Conservation (phyloP, 2,888 invertebrate genomes). For the Temnothorax rugatulus region DNA sequence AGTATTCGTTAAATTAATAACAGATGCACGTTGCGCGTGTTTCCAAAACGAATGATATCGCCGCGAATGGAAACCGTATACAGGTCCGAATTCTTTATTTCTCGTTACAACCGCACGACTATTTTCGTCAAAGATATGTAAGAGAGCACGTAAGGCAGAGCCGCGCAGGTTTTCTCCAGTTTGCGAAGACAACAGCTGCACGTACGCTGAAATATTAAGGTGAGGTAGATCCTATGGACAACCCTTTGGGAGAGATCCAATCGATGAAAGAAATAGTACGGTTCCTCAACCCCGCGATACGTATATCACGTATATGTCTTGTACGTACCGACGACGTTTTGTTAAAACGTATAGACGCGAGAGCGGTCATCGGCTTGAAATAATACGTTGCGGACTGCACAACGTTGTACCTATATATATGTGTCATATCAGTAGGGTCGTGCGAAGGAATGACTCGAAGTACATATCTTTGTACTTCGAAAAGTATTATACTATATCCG, state of each 20-base stretch:
- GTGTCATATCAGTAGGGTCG: neutral
- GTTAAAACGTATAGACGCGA: constrained; percentile 11
- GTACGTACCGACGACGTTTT: constrained; percentile 1
- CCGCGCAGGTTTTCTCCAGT: constrained; percentile 71
- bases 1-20: constrained; percentile 73
- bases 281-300: constrained; percentile 61
- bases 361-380: constrained; percentile 23
- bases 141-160: constrained; percentile 45
- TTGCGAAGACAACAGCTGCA: constrained; percentile 82
- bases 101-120: constrained; percentile 3
- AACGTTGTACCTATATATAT: neutral
- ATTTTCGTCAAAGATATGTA: constrained; percentile 53
- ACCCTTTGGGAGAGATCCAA: constrained; percentile 66
- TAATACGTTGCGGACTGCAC: constrained; percentile 21
- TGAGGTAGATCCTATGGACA: constrained; percentile 62
- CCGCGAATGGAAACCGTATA: constrained; percentile 26
- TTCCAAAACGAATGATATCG: constrained; percentile 58
- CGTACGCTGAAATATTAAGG: constrained; percentile 79
- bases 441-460: neutral
- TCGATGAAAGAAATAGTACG: constrained; percentile 64
- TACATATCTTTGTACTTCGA: neutral
- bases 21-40: constrained; percentile 52
- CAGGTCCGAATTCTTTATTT: neutral
- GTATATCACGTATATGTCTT: constrained; percentile 9
- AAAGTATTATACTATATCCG: neutral